Evolutionary conservation across 2,113 vertebrate species (phyloP).

Genomic region (Laticauda colubrina): DNA sequence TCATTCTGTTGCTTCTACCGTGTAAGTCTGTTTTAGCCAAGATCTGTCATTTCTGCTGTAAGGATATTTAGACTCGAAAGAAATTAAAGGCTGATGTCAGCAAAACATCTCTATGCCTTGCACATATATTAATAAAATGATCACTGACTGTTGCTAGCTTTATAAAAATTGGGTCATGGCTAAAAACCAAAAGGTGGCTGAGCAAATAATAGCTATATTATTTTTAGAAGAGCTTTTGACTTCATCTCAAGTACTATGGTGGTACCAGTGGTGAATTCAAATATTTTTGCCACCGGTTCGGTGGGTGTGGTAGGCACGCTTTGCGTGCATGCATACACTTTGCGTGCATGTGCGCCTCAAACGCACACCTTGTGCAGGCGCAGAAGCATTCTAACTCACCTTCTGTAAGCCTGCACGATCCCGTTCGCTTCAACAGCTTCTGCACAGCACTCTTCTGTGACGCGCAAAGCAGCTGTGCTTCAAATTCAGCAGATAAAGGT

Average conservation of each 20-base stretch:
- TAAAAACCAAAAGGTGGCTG: conserved; percentile 39
- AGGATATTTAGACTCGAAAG: conserved; percentile 20
- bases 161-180: conserved; percentile 53
- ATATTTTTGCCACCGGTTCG: no score
- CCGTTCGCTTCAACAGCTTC: no score
- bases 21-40: conserved; percentile 26
- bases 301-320: no score
- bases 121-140: conserved; percentile 39
- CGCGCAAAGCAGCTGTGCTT: no score
- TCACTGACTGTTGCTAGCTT: conserved; percentile 35
- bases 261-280: no score
- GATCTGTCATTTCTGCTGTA: conserved; percentile 15
- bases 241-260: background rate
- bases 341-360: no score
- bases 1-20: background rate
- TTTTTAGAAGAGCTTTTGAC: background rate
- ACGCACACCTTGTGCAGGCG: no score
- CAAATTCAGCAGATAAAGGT: no score
- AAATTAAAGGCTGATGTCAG: conserved; percentile 38
- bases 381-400: no score
- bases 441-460: no score
- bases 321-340: no score
- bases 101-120: conserved; percentile 33
- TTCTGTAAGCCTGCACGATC: no score
- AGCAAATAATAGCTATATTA: conserved; percentile 22